Evolutionary conservation across 1,140 invertebrate genomes (phyloP), one percentile per base, ranked within the genome.

Genomic region (Trypoxylus dichotomus): DNA sequence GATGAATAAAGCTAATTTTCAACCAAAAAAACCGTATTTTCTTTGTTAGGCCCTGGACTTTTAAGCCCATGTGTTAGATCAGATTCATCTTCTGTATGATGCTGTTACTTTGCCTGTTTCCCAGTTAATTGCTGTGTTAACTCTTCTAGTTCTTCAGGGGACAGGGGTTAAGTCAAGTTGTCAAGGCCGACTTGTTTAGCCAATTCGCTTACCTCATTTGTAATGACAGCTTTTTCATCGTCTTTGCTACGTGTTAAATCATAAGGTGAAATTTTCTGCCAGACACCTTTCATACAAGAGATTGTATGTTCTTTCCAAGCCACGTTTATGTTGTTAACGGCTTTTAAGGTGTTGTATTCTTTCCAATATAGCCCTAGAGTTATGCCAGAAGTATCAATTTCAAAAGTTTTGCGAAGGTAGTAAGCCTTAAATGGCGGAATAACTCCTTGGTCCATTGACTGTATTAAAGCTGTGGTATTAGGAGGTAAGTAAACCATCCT

Each of bases 401-500:
- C n/a, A 37, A 79, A 79, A 68, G 74, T 79, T 58, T 63, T 54
- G 29, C 74, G 78, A 24, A 78, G 71, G 54, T 81, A n/a, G n/a
- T n/a, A n/a, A n/a, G n/a, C n/a, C n/a, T n/a, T n/a, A n/a, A 80
- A 78, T 43, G 76, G 63, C 24, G 77, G 0, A 60, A 88, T 88
- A 24, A 88, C 82, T 3, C 85, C 86, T 79, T 86, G 85, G 81
- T 87, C 84, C 79, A 87, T 80, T n/a, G n/a, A 11, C 85, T 86
- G 6, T 71, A 19, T n/a, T n/a, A n/a, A n/a, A n/a, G n/a, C n/a
- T n/a, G 87, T 87, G 0, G 84, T 85, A 78, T 88, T 87, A 11
- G 85, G 68, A 32, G 29, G 79, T 32, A 86, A 86, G 24, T 74
- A 1, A 86, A 42, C 73, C 82, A 83, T 7, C 86, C n/a, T n/a